Evolutionary conservation across 2,113 vertebrate genomes (phyloP).

Genomic region (Hemiscyllium ocellatum): DNA sequence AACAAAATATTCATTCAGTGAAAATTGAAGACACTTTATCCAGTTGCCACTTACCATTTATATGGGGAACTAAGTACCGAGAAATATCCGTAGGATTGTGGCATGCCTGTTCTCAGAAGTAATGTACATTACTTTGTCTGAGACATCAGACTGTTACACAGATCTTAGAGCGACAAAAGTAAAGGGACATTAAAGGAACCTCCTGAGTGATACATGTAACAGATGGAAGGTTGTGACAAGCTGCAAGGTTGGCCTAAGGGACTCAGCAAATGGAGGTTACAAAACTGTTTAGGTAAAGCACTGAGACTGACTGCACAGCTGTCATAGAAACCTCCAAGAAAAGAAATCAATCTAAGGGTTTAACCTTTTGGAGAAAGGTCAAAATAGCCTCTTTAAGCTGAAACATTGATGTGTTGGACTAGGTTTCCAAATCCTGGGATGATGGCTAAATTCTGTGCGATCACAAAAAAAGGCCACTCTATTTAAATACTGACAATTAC

Average conservation of each 20-base stretch:
- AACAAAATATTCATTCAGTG: not conserved
- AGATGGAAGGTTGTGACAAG: conserved; percentile 21
- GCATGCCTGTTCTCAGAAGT: not conserved
- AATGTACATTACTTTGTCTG: conserved; percentile 7
- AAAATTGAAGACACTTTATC: not conserved
- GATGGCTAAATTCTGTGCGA: not conserved
- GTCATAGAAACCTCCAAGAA: conserved; percentile 12
- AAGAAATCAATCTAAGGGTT: conserved; percentile 32
- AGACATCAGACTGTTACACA: not conserved
- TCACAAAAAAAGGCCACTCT: not conserved
- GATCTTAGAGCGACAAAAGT: not conserved
- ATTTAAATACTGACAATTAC: not conserved
- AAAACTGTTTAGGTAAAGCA: conserved; percentile 30
- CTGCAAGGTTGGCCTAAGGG: not conserved
- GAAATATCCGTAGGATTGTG: not conserved
- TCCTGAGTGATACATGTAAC: not conserved
- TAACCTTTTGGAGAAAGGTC: conserved; percentile 22
- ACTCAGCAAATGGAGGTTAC: conserved; percentile 27
- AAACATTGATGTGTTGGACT: not conserved
- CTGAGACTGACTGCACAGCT: conserved; percentile 17
- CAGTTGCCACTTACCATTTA: not conserved
- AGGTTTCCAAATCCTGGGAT: not conserved
- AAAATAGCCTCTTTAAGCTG: not conserved
- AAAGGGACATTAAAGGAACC: conserved; percentile 18
- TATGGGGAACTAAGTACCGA: not conserved